A percentile compares a stretch with the other conserved stretches of the same genome.
phyloP scores from a whole-genome alignment of 2,888 invertebrate genomes.

The Nipponacmea schrenckii region DNA sequence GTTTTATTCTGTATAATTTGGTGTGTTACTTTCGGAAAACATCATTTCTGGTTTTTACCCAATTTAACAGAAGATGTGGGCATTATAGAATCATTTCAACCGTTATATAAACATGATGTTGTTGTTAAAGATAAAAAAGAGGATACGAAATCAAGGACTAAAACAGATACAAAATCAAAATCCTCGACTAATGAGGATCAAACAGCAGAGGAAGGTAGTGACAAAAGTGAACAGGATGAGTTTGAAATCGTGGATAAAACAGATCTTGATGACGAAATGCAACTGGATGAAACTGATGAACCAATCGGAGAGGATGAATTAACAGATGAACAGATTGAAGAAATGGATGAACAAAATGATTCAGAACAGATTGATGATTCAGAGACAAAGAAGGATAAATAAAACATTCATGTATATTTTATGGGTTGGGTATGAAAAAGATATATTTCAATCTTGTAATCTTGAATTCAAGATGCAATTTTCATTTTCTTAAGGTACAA shows the following conservation, averaged over 20 bases:
- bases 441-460: too few species aligned
- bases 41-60: conserved; percentile 98
- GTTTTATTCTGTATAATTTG: conserved; percentile 93
- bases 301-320: background rate
- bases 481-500: too few species aligned
- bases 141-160: background rate
- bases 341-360: background rate
- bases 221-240: background rate
- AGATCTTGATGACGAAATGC: background rate
- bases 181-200: background rate
- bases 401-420: too few species aligned
- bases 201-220: background rate
- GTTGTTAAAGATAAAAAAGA: background rate
- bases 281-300: background rate
- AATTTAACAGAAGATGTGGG: conserved; percentile 99
- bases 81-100: conserved; percentile 98
- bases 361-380: background rate
- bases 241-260: background rate
- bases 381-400: background rate
- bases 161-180: background rate
- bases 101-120: conserved; percentile 77
- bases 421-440: too few species aligned
- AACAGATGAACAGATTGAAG: background rate
- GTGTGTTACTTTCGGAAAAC: conserved; percentile 85
- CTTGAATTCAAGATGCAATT: too few species aligned